Conservation (phyloP, 2,797 vertebrate species). For the Malacoctenus gilli region DNA sequence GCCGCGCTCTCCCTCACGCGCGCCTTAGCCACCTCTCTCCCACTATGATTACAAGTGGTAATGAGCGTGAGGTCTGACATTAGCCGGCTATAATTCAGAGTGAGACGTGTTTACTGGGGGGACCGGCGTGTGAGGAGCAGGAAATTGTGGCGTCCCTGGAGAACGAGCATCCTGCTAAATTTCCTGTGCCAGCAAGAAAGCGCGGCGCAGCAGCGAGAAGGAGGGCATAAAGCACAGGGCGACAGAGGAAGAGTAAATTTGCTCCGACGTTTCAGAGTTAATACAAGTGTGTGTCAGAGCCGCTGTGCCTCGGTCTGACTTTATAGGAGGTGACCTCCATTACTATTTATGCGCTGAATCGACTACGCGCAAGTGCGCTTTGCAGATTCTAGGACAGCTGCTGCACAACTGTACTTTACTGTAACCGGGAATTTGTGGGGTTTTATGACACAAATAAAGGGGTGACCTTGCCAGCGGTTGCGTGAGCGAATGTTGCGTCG, state of each 20-base stretch:
- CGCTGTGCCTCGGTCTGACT: slow-evolving; percentile 48
- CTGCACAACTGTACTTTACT: slow-evolving; percentile 27
- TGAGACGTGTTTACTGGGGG: slow-evolving; percentile 49
- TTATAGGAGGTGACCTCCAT: slow-evolving; percentile 55
- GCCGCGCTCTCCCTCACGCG: slow-evolving; percentile 25
- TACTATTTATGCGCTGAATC: slow-evolving; percentile 50
- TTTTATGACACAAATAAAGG: slow-evolving; percentile 18
- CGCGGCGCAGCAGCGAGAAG: slow-evolving; percentile 24
- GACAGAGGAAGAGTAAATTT: slow-evolving; percentile 45
- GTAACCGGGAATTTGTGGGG: slow-evolving; percentile 5
- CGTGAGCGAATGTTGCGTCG: slow-evolving; percentile 37
- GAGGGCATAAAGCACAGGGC: slow-evolving; percentile 50
- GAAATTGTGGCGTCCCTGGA: slow-evolving; percentile 45
- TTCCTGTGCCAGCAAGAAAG: slow-evolving; percentile 45
- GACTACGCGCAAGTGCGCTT: slow-evolving; percentile 56
- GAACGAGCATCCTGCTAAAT: slow-evolving; percentile 45
- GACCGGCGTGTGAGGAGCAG: slow-evolving; percentile 25
- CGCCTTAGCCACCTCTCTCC: slow-evolving; percentile 8
- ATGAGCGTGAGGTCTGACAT: slow-evolving; percentile 40
- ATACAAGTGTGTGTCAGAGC: slow-evolving; percentile 65
- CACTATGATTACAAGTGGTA: slow-evolving; percentile 32
- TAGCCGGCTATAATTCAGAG: slow-evolving; percentile 35
- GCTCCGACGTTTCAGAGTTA: slow-evolving; percentile 59
- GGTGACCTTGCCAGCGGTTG: slow-evolving; percentile 39
- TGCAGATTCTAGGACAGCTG: slow-evolving; percentile 31